Percentiles rank a stretch among this genome's conserved stretches.
phyloP scores from a whole-genome alignment of 30 jellyfish, hydroid and myxozoan genomes.

The Euphysa ruthae region DNA sequence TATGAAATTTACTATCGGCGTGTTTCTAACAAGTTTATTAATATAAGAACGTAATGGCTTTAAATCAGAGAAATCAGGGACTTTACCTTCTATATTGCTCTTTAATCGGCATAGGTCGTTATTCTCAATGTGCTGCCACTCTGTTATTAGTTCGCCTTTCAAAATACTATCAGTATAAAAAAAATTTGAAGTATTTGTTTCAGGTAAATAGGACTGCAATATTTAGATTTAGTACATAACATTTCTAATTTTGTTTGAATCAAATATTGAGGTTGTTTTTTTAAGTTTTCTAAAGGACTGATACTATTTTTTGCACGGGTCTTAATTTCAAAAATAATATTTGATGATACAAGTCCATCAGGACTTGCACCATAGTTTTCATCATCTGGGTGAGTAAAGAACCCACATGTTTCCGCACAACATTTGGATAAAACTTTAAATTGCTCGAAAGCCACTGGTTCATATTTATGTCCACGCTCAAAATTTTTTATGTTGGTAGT shows the following conservation, averaged over 20 bases:
- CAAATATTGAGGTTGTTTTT: background rate
- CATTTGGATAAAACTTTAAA: background rate
- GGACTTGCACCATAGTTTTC: background rate
- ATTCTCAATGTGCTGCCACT: background rate
- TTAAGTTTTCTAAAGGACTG: background rate
- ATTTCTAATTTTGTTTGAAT: background rate
- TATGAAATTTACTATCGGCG: background rate
- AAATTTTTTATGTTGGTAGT: too few species aligned
- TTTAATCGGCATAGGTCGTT: background rate
- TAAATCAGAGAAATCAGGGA: background rate
- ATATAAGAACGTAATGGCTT: background rate
- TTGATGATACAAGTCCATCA: background rate
- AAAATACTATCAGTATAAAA: too few species aligned
- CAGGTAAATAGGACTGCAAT: too few species aligned
- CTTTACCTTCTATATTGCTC: background rate
- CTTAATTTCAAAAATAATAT: background rate
- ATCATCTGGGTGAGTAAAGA: background rate
- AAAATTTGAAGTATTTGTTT: too few species aligned
- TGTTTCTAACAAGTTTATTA: background rate
- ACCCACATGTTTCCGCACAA: background rate
- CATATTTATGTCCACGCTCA: too few species aligned
- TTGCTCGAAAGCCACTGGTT: too few species aligned
- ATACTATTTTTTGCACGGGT: background rate
- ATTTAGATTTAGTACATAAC: background rate
- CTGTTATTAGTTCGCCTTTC: too few species aligned